These are phyloP conservation scores for Amiota mariae DNA, from an alignment of 2,888 invertebrate species.

Conservation along the genomic window DNA sequence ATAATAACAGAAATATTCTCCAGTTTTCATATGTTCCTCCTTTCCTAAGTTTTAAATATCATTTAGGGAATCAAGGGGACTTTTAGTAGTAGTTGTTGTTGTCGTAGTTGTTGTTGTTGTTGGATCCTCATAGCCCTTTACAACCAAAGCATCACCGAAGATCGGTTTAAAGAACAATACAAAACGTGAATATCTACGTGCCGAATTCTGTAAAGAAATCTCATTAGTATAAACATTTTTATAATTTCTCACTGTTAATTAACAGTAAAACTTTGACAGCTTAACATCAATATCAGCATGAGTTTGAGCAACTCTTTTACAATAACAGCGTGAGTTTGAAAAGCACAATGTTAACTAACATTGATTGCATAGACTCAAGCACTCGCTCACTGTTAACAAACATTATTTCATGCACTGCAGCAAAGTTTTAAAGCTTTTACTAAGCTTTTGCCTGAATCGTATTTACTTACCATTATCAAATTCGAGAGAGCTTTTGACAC, in stretches of 20 bases:
- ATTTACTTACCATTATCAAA: slow-evolving; percentile 76
- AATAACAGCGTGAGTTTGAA: neutral
- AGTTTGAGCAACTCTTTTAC: too few species aligned
- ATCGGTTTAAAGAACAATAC: slow-evolving; percentile 84
- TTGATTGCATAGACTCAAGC: too few species aligned
- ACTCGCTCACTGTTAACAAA: too few species aligned
- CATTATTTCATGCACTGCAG: too few species aligned
- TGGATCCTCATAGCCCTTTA: slow-evolving; percentile 79
- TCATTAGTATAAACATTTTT: neutral
- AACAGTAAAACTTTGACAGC: neutral
- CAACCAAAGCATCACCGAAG: slow-evolving; percentile 82
- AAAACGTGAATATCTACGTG: slow-evolving; percentile 82
- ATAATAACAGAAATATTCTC: slow-evolving; percentile 15
- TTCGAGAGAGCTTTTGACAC: slow-evolving; percentile 77
- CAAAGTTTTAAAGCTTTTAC: neutral
- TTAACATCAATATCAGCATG: neutral
- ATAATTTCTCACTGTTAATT: neutral
- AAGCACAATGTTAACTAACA: neutral
- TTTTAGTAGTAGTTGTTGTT: slow-evolving; percentile 41
- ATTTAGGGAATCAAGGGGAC: slow-evolving; percentile 37
- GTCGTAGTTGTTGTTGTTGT: slow-evolving; percentile 60
- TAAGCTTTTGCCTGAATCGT: neutral
- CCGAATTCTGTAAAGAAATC: slow-evolving; percentile 80
- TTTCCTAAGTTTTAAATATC: slow-evolving; percentile 41
- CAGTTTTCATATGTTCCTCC: neutral